Conservation (phyloP, 2,797 vertebrate genomes). For the Enteromius radiatus region DNA sequence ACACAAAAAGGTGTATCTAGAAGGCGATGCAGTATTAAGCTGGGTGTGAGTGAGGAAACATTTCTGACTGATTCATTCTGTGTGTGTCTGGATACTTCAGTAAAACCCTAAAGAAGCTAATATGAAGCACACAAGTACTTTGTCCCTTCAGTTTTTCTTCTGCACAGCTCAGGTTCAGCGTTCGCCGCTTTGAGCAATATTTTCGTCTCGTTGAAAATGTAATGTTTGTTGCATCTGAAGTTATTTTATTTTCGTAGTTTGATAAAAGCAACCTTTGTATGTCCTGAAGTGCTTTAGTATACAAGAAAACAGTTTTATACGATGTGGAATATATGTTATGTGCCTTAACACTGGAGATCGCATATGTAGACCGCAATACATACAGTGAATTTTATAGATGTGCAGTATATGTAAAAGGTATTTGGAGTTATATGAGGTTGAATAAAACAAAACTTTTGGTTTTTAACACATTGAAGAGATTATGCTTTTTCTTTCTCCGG, state of each 20-base stretch:
- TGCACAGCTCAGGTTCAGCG: conserved; percentile 31
- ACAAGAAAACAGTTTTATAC: conserved; percentile 35
- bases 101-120: conserved; percentile 31
- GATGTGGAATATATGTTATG: conserved; percentile 44
- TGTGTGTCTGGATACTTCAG: conserved; percentile 2
- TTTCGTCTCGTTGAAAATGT: not conserved
- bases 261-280: conserved; percentile 33
- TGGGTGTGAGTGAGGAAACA: not conserved
- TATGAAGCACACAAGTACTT: conserved; percentile 39
- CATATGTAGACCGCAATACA: conserved; percentile 58
- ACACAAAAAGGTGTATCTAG: not conserved
- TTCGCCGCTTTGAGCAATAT: conserved; percentile 8
- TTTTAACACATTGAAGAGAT: conserved; percentile 54
- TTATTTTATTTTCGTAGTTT: conserved; percentile 17
- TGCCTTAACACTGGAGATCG: conserved; percentile 82
- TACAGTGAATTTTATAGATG: conserved; percentile 51
- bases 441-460: conserved; percentile 32
- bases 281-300: conserved; percentile 50
- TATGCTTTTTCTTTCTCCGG: conserved; percentile 43
- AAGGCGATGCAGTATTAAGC: conserved; percentile 2
- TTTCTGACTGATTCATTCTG: not conserved
- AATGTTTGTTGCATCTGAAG: not conserved
- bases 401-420: conserved; percentile 57
- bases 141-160: conserved; percentile 31
- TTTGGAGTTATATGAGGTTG: conserved; percentile 49